Evolutionary conservation across 2,797 vertebrate species (phyloP).

Genomic region (Sebastolobus alascanus): DNA sequence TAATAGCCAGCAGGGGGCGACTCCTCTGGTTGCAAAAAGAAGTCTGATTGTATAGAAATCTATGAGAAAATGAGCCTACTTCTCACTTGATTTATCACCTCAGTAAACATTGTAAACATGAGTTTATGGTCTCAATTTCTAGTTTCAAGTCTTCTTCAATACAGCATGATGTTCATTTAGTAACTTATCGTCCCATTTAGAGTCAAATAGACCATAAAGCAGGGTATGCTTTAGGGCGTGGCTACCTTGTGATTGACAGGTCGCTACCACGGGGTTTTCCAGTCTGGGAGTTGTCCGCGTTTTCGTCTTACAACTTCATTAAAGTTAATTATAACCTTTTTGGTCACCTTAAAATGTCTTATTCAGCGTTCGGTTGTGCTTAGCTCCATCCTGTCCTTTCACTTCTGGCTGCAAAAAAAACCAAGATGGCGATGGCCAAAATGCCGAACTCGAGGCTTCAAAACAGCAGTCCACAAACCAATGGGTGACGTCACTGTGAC

Average conservation of each 20-base stretch:
- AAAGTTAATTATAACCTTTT: neutral
- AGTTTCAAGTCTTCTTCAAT: neutral
- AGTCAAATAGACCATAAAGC: neutral
- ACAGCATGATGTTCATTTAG: neutral
- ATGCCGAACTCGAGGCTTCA: neutral
- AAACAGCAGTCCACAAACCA: neutral
- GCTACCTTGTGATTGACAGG: neutral
- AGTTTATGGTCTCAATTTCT: too few relatives aligned
- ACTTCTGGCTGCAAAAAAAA: neutral
- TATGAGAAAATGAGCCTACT: rapidly evolving
- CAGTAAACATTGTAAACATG: too few relatives aligned
- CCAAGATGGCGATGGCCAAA: neutral
- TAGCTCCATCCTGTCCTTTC: neutral
- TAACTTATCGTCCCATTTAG: neutral
- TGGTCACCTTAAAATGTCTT: neutral
- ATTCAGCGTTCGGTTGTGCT: neutral
- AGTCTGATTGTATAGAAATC: too few relatives aligned
- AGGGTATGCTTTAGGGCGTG: rapidly evolving
- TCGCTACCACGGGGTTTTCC: too few relatives aligned
- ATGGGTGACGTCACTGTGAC: neutral
- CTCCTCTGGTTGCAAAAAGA: too few relatives aligned
- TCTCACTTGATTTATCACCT: too few relatives aligned
- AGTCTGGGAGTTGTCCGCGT: too few relatives aligned
- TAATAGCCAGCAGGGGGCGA: neutral
- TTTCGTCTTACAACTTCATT: neutral